Percentiles rank a stretch among this genome's conserved stretches.
These are phyloP conservation scores for Netelia inedita DNA, from an alignment of 2,888 invertebrate species.

Conservation along the genomic window DNA sequence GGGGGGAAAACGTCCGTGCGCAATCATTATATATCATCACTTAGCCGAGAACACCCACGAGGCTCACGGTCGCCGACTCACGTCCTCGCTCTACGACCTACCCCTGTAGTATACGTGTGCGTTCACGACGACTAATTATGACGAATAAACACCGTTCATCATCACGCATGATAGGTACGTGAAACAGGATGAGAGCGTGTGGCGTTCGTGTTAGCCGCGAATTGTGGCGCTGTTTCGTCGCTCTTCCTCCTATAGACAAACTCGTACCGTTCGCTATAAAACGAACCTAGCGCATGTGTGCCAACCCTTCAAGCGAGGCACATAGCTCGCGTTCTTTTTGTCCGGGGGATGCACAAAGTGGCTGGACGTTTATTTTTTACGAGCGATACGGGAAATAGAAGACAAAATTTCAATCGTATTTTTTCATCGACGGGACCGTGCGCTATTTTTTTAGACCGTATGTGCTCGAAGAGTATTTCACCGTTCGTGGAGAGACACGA, in stretches of 20 bases:
- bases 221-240: background rate
- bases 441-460: too few species aligned
- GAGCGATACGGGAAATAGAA: too few species aligned
- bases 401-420: too few species aligned
- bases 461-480: too few species aligned
- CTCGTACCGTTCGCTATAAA: background rate
- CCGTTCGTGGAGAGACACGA: too few species aligned
- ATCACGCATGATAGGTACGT: constrained; percentile 63
- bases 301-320: too few species aligned
- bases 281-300: background rate
- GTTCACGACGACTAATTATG: constrained; percentile 73
- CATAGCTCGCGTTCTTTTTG: too few species aligned
- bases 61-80: constrained; percentile 50
- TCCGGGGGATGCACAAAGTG: too few species aligned
- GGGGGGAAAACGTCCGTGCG: constrained; percentile 43
- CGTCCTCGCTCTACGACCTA: constrained; percentile 37
- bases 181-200: constrained; percentile 57
- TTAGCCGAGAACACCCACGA: constrained; percentile 62
- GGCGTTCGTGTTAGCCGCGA: background rate
- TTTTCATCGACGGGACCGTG: too few species aligned
- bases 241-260: background rate
- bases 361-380: too few species aligned
- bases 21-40: constrained; percentile 72
- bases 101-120: constrained; percentile 6
- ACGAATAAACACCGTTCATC: constrained; percentile 75